Evolutionary conservation across 2,888 invertebrate genomes (phyloP), one percentile per base, ranked within the genome.

Genomic region (Sarcophaga variegata): DNA sequence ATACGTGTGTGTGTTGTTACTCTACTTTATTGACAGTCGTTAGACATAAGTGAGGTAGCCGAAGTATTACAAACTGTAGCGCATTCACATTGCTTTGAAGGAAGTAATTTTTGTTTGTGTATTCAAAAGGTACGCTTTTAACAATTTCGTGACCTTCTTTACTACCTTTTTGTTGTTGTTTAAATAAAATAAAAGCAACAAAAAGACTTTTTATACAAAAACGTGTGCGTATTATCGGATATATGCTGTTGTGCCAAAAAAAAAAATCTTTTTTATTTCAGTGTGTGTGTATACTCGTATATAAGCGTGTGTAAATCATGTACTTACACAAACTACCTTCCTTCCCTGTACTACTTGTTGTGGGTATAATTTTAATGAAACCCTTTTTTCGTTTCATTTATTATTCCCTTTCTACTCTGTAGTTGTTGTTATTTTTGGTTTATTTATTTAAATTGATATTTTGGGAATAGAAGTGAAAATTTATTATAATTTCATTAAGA

Each of bases 211-310:
- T 75, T 49, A 62, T 63, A 67, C 14, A 37, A 70, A 37, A 87
- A 88, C 84, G 88, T 91, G 90, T 89, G 89, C 88, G 78, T 75
- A 75, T 79, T 79, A 22, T 54, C 80, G 74, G 80, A 75, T 75
- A 84, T 70, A 80, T 80, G 3, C 47, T 75, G 64, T 60, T 75
- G 20, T 76, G 47, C 37, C 60, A 70, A 76, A 60, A 45, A 70
- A 45, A 70, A 70, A 6, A 37, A 6, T 37, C 6, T 37, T 27
- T 75, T 78, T 67, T 27, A 59, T 82, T 88, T 37, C 37, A 37
- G 89, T 91, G 90, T 91, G 90, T 91, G 90, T 66, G 63, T 63
- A 89, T 88, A 87, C 63, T 81, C 82, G 85, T 85, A 20, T 47
- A 70, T 71, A 45, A 76, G n/a, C 12, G n/a, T 49, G 27, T 59